These are phyloP conservation scores for Pantherophis alleghaniensis DNA, from an alignment of 2,797 vertebrate genomes.

Conservation along the genomic window DNA sequence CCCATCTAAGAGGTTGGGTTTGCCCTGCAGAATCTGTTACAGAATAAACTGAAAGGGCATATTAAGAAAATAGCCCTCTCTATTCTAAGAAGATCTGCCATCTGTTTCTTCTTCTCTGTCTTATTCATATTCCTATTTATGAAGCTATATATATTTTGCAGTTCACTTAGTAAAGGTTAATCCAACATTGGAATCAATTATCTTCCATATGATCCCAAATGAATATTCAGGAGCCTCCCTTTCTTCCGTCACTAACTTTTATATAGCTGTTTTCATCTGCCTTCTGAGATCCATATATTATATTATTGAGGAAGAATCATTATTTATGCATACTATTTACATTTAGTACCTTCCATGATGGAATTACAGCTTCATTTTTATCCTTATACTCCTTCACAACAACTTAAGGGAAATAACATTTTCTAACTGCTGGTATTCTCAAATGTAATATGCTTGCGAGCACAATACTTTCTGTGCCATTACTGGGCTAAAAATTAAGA, in stretches of 20 bases:
- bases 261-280: constrained; percentile 35
- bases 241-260: constrained; percentile 27
- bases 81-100: not conserved
- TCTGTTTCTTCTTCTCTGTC: not conserved
- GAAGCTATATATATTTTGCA: not conserved
- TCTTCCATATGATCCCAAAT: not conserved
- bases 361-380: constrained; percentile 40
- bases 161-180: not conserved
- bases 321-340: constrained; percentile 52
- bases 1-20: not conserved
- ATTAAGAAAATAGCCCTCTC: not conserved
- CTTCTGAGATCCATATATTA: constrained; percentile 28
- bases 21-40: not conserved
- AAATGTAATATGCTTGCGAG: not conserved
- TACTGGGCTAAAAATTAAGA: not conserved
- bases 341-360: constrained; percentile 22
- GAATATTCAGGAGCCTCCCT: constrained; percentile 48
- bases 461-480: not conserved
- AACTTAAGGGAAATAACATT: not conserved
- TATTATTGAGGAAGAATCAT: constrained; percentile 53
- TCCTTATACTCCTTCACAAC: constrained; percentile 28
- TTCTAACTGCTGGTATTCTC: constrained; percentile 21
- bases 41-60: not conserved
- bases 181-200: not conserved
- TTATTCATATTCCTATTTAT: not conserved